These are phyloP conservation scores for Drosophila demipolita DNA, from an alignment of 2,888 invertebrate species.

Conservation along the genomic window DNA sequence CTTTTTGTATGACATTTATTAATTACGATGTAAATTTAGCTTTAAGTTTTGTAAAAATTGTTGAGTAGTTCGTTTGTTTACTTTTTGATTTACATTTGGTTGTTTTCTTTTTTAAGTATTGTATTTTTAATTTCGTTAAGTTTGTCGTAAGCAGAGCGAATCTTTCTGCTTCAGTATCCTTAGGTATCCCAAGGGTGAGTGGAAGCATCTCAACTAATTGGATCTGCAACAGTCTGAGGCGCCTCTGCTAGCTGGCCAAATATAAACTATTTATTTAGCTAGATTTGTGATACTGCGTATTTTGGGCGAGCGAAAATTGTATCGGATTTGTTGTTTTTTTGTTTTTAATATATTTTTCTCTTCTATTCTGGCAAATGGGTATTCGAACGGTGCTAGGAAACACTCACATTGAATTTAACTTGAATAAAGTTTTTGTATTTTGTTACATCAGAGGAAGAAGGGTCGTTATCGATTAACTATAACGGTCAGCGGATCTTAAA, in stretches of 20 bases:
- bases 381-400: constrained; percentile 61
- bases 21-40: constrained; percentile 36
- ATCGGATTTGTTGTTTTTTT: constrained; percentile 10
- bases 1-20: constrained; percentile 27
- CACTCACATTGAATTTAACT: constrained; percentile 46
- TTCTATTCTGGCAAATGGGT: constrained; percentile 25
- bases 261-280: constrained; percentile 49
- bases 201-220: constrained; percentile 5
- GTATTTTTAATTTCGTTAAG: constrained; percentile 28
- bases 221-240: constrained; percentile 17
- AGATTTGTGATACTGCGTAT: constrained; percentile 64
- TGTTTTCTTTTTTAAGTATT: constrained; percentile 9
- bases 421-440: constrained; percentile 9
- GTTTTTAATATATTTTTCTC: neutral
- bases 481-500: constrained; percentile 67
- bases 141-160: constrained; percentile 28
- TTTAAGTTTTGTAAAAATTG: constrained; percentile 49
- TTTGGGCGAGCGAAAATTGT: neutral
- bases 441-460: constrained; percentile 33
- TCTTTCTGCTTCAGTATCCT: neutral
- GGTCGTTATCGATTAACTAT: constrained; percentile 39
- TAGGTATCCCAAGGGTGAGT: neutral
- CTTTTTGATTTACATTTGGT: constrained; percentile 25
- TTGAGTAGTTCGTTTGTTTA: constrained; percentile 54
- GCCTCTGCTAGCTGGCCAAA: constrained; percentile 30